Evolutionary conservation across 2,888 invertebrate species (phyloP).

Genomic region (Philaethria dido): DNA sequence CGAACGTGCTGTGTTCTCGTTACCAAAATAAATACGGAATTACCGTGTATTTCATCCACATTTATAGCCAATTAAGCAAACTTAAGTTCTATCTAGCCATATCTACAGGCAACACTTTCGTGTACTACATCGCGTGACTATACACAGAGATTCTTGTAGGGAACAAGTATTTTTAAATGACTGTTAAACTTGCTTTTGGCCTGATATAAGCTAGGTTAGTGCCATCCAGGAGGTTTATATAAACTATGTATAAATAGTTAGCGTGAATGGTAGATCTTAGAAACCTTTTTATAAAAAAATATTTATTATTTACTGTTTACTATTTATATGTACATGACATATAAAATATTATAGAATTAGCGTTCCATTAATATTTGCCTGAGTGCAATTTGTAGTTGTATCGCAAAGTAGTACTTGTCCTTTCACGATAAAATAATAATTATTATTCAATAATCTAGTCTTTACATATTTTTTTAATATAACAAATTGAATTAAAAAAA

Average conservation of each 20-base stretch:
- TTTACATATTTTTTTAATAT: too few species aligned
- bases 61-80: conserved; percentile 54
- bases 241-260: background rate
- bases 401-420: too few species aligned
- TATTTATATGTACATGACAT: too few species aligned
- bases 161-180: conserved; percentile 58
- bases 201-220: conserved; percentile 5
- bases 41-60: conserved; percentile 48
- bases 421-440: too few species aligned
- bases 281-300: background rate
- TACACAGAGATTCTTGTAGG: conserved; percentile 65
- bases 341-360: too few species aligned
- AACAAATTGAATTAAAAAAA: too few species aligned
- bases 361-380: too few species aligned
- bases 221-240: background rate
- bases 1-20: conserved; percentile 2
- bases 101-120: conserved; percentile 61
- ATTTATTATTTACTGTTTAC: too few species aligned
- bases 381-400: too few species aligned
- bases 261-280: background rate
- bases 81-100: conserved; percentile 51
- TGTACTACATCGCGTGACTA: conserved; percentile 68
- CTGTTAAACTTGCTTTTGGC: conserved; percentile 31
- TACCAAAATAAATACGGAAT: conserved; percentile 38
- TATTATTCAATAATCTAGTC: too few species aligned